Base-by-base conservation (phyloP, 1,140 invertebrate species). In the Lutraria rhynchaena region DNA sequence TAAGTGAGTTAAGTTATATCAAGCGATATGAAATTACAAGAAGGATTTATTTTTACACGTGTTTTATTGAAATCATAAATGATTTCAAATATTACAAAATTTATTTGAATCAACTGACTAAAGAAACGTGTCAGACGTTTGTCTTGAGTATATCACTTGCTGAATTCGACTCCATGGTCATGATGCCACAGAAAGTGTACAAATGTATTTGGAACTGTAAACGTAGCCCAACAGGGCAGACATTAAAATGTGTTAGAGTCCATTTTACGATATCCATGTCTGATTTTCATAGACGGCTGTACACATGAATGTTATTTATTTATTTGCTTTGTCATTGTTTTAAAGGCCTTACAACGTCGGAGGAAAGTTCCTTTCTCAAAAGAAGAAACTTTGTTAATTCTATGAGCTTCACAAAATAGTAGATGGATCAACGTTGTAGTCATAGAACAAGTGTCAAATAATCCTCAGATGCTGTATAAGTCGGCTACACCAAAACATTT, bases 391-490 rank as follows among this genome's bases (percentile, higher is more conserved):
- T 53, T 53, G 24, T 53, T 53, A 11, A 53, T 53, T 53, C 5
- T 53, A 53, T 53, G 51, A 53, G n/a, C 7, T 53, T 53, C 51
- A 53, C 24, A 17, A 17, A 24, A 53, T 53, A 11, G 5, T n/a
- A n/a, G 5, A n/a, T 17, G 4, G 5, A 53, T 53, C 19, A 53
- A 53, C 17, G n/a, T 24, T 24, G n/a, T n/a, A n/a, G n/a, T n/a
- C 19, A 53, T 53, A 53, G 19, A 53, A 24, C 19, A 11, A 53
- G 17, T 53, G 51, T 53, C 51, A 4, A 11, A 53, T 53, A 24
- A 3, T n/a, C n/a, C 19, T 53, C 51, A 53, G 51, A 53, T 53
- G 51, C n/a, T 53, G 51, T 53, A n/a, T 53, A 53, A n/a, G n/a
- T 53, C 51, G 51, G 51, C 51, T 53, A 53, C 51, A 53, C 5